These are phyloP conservation scores for Dinothrombium tinctorium DNA, from an alignment of 1,140 invertebrate species.

Conservation along the genomic window DNA sequence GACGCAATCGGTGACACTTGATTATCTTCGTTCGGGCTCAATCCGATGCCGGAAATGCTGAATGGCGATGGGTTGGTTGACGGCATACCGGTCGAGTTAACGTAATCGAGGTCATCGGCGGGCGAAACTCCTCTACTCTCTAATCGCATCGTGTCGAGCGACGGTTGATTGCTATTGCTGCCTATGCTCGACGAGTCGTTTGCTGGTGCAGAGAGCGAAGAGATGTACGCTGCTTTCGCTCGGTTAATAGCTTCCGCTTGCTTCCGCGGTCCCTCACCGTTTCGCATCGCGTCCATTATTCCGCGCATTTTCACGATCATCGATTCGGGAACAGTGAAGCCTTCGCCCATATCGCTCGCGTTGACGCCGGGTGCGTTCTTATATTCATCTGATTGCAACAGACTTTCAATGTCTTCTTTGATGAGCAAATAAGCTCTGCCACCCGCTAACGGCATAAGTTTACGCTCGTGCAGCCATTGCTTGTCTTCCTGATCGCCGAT, in stretches of 20 bases:
- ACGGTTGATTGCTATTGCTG: background rate
- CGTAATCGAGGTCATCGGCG: background rate
- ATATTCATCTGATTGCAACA: conserved; percentile 43
- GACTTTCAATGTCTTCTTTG: conserved; percentile 49
- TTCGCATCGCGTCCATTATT: conserved; percentile 18
- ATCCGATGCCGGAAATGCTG: background rate
- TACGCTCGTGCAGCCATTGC: conserved; percentile 49
- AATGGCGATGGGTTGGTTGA: background rate
- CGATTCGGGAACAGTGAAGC: conserved; percentile 42
- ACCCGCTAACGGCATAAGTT: conserved; percentile 44
- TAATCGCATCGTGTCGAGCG: background rate
- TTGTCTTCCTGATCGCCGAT: conserved; percentile 54
- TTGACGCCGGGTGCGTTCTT: conserved; percentile 28
- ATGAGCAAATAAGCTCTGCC: conserved; percentile 53
- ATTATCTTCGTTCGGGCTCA: background rate
- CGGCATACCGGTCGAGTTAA: background rate
- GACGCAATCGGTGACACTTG: background rate
- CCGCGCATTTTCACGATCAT: conserved; percentile 39
- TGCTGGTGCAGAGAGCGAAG: too few species aligned
- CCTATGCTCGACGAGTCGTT: too few species aligned
- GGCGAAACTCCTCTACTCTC: background rate
- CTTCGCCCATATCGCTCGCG: conserved; percentile 34
- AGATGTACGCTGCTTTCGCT: too few species aligned
- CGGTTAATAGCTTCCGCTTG: too few species aligned
- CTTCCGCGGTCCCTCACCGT: too few species aligned